Percentiles rank a stretch among this genome's conserved stretches.
These are phyloP conservation scores for Limonius californicus DNA, from an alignment of 1,140 invertebrate genomes.

Conservation along the genomic window DNA sequence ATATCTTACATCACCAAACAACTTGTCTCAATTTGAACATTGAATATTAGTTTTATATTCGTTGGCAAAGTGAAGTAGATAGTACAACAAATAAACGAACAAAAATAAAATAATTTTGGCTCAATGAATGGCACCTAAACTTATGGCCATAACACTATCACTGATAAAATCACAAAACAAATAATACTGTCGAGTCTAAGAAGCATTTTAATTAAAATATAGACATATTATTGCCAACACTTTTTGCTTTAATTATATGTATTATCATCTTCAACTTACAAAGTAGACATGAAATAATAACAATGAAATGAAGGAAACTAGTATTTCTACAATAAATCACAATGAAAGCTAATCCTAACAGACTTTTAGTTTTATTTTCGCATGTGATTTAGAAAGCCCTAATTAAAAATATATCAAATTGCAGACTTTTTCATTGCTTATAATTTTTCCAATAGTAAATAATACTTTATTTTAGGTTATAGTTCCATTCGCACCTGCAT, in stretches of 20 bases:
- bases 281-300: not conserved
- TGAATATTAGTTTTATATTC: too few species aligned
- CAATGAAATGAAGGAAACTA: too few species aligned
- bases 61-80: not conserved
- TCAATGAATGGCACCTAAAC: not conserved
- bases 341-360: not conserved
- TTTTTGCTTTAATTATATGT: not conserved
- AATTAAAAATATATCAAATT: not conserved
- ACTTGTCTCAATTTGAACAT: too few species aligned
- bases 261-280: not conserved
- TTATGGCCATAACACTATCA: not conserved
- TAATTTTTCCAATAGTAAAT: not conserved
- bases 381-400: not conserved
- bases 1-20: too few species aligned
- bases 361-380: not conserved
- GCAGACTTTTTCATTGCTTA: slow-evolving; percentile 1
- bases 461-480: not conserved
- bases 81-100: not conserved
- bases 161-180: not conserved
- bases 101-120: not conserved
- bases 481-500: not conserved
- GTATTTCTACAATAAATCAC: not conserved
- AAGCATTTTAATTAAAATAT: slow-evolving; percentile 17
- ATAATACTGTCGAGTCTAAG: not conserved
- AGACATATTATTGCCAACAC: not conserved